A percentile compares a stretch with the other conserved stretches of the same genome.
Evolutionary conservation across 2,888 invertebrate species (phyloP).

Genomic region (Psylliodes chrysocephalus): DNA sequence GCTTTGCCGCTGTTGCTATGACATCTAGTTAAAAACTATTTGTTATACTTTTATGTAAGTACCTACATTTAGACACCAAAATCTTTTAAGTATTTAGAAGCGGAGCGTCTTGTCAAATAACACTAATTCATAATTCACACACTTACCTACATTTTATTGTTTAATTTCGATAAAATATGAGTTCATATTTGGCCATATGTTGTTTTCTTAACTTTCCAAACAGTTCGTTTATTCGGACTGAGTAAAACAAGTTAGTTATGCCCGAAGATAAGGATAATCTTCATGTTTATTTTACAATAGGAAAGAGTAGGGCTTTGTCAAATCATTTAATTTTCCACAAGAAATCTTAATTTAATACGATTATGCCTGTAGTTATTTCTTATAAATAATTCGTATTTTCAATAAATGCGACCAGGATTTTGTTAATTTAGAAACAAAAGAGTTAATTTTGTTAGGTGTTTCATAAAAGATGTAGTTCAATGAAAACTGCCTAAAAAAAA

Average conservation of each 20-base stretch:
- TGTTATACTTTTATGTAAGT: background rate
- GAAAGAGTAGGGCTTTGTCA: background rate
- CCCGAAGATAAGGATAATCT: background rate
- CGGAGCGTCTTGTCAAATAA: background rate
- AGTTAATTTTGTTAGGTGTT: too few relatives aligned
- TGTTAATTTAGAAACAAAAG: too few relatives aligned
- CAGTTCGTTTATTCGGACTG: background rate
- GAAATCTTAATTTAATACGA: too few relatives aligned
- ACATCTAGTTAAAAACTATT: too few relatives aligned
- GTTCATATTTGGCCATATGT: background rate
- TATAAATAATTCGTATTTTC: too few relatives aligned
- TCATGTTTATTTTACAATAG: background rate
- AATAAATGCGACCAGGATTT: too few relatives aligned
- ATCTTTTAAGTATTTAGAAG: background rate
- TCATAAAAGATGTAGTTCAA: too few relatives aligned
- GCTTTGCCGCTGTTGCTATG: too few relatives aligned
- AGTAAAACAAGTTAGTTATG: background rate
- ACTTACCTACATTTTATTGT: slow-evolving; percentile 14
- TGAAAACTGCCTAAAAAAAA: too few relatives aligned
- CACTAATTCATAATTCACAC: slow-evolving; percentile 2
- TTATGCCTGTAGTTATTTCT: too few relatives aligned
- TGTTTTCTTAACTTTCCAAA: slow-evolving; percentile 4
- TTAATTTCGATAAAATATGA: background rate
- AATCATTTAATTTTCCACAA: background rate
- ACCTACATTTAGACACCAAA: too few relatives aligned